These are phyloP conservation scores for Donacobius atricapilla DNA, from an alignment of 2,113 vertebrate species.

Conservation along the genomic window DNA sequence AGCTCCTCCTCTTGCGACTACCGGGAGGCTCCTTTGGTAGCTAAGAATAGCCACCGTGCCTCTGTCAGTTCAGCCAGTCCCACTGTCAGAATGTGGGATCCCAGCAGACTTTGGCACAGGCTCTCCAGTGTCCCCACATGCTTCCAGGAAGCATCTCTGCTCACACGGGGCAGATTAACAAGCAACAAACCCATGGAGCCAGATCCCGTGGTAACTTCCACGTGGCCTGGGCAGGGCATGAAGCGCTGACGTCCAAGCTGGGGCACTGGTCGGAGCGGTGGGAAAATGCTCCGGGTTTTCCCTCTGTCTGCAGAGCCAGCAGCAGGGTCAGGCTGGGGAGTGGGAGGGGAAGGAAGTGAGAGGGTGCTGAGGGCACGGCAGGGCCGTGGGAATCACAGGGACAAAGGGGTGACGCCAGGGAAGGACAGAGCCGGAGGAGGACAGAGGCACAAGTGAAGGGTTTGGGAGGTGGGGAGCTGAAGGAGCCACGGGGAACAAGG, in stretches of 20 bases:
- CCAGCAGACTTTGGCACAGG: neutral
- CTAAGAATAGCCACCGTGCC: neutral
- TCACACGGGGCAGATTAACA: neutral
- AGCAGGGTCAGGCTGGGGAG: neutral
- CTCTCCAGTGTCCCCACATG: neutral
- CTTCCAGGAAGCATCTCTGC: neutral
- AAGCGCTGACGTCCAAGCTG: fast-evolving
- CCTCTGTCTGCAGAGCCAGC: neutral
- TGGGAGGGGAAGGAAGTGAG: constrained; percentile 6
- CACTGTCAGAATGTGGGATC: neutral
- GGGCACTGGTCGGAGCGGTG: neutral
- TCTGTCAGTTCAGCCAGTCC: neutral
- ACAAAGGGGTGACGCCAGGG: neutral
- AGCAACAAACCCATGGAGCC: fast-evolving
- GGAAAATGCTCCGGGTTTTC: neutral
- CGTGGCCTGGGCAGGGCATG: fast-evolving
- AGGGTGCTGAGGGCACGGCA: neutral
- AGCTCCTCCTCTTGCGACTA: neutral
- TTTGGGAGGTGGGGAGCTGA: neutral
- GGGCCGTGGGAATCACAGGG: neutral
- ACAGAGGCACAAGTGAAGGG: neutral
- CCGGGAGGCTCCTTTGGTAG: neutral
- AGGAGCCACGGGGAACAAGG: neutral
- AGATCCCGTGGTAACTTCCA: neutral
- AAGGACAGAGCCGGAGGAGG: neutral